These are phyloP conservation scores for Oscheius sp. DNA, from an alignment of 2,888 invertebrate species.

Conservation along the genomic window DNA sequence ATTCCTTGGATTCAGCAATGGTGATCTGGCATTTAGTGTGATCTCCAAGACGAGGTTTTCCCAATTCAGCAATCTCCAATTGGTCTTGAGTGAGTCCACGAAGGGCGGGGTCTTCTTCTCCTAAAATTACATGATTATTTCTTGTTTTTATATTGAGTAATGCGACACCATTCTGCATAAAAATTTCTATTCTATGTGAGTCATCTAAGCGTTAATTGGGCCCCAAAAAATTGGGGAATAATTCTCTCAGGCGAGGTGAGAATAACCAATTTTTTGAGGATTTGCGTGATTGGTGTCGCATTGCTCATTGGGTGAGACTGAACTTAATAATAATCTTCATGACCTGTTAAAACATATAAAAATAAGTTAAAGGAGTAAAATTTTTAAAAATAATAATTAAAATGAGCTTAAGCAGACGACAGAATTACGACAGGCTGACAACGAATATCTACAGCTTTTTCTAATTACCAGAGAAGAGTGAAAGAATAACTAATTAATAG, in stretches of 20 bases:
- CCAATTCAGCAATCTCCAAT: slow-evolving; percentile 76
- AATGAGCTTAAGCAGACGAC: slow-evolving; percentile 23
- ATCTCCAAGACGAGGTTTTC: slow-evolving; percentile 90
- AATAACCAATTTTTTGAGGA: background rate
- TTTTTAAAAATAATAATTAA: slow-evolving; percentile 8
- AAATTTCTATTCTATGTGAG: background rate
- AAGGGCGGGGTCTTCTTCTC: slow-evolving; percentile 46
- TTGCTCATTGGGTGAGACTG: background rate
- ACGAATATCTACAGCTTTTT: slow-evolving; percentile 2
- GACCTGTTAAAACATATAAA: slow-evolving; percentile 21
- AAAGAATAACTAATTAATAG: background rate
- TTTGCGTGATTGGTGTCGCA: slow-evolving; percentile 7
- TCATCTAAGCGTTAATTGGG: slow-evolving; percentile 14
- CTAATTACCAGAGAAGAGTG: background rate
- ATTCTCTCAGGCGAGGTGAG: slow-evolving; percentile 2
- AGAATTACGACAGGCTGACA: slow-evolving; percentile 3
- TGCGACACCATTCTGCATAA: too few relatives aligned
- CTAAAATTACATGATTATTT: slow-evolving; percentile 29
- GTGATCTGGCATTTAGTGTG: slow-evolving; percentile 84
- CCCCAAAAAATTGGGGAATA: background rate
- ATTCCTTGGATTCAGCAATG: slow-evolving; percentile 96
- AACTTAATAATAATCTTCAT: slow-evolving; percentile 19
- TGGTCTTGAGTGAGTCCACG: slow-evolving; percentile 69
- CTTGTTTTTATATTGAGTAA: too few relatives aligned
- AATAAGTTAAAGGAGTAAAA: slow-evolving; percentile 20